Evolutionary conservation across 1,140 invertebrate species (phyloP).

Genomic region (Drosophila sproati): DNA sequence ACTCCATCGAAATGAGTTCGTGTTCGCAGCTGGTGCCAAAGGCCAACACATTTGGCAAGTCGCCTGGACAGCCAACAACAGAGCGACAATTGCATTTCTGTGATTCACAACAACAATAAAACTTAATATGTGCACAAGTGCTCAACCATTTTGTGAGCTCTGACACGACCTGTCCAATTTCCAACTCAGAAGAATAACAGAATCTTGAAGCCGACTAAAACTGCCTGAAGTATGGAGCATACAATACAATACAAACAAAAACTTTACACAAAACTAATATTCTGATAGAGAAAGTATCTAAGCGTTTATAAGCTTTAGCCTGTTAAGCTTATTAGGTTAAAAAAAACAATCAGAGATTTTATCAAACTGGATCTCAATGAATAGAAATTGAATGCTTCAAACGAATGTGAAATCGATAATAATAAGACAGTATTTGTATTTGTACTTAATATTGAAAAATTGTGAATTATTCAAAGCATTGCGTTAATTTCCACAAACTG

Average conservation of each 20-base stretch:
- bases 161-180: neutral
- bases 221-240: neutral
- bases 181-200: neutral
- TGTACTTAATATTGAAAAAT: neutral
- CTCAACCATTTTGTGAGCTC: neutral
- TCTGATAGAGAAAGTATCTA: neutral
- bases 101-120: slow-evolving; percentile 10
- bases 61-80: slow-evolving; percentile 47
- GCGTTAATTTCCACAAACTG: neutral
- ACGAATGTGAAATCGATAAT: no score
- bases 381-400: no score
- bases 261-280: neutral
- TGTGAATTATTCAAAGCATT: slow-evolving; percentile 6
- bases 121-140: neutral
- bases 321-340: neutral
- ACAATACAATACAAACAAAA: neutral
- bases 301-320: neutral
- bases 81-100: slow-evolving; percentile 36
- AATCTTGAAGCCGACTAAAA: neutral
- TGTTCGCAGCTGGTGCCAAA: slow-evolving; percentile 61
- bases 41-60: slow-evolving; percentile 48
- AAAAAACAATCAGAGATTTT: no score
- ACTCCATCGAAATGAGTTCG: slow-evolving; percentile 29
- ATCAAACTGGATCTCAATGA: no score
- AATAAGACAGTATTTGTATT: no score